Evolutionary conservation across 2,888 invertebrate species (phyloP).

Genomic region (Drosophila buzzatii): DNA sequence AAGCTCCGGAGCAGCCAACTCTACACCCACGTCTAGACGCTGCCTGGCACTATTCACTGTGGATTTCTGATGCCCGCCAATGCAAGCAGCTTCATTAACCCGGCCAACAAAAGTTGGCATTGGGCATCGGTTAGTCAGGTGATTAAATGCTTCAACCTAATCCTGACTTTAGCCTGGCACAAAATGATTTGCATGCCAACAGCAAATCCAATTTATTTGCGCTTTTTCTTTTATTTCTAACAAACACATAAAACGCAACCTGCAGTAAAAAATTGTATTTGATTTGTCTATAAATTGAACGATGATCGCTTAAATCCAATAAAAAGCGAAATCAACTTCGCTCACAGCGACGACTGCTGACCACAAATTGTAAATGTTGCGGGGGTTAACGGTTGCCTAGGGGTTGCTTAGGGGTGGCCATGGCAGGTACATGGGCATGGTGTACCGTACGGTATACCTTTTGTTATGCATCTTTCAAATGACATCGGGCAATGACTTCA

Average conservation of each 20-base stretch:
- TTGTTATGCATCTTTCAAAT: conserved; percentile 9
- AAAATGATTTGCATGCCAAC: conserved; percentile 39
- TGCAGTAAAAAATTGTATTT: conserved; percentile 55
- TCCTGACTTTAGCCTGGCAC: background rate
- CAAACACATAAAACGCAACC: conserved; percentile 41
- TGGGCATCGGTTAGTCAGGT: conserved; percentile 32
- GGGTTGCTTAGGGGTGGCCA: background rate
- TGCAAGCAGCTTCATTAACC: conserved; percentile 64
- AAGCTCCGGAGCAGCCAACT: conserved; percentile 7
- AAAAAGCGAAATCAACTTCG: conserved; percentile 41
- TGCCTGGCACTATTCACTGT: conserved; percentile 37
- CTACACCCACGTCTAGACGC: conserved; percentile 44
- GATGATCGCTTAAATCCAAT: conserved; percentile 59
- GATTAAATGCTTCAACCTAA: conserved; percentile 42
- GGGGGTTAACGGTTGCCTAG: background rate
- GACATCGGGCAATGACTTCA: conserved; percentile 18
- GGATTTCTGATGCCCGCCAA: conserved; percentile 50
- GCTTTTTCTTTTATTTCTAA: background rate
- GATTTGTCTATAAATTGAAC: conserved; percentile 55
- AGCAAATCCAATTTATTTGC: conserved; percentile 53
- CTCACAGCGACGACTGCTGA: conserved; percentile 16
- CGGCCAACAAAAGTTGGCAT: conserved; percentile 47
- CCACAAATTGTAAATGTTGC: conserved; percentile 52
- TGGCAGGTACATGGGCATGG: background rate
- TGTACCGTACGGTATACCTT: background rate